These are phyloP conservation scores for Portevinia maculata DNA, from an alignment of 2,888 invertebrate genomes.

Conservation along the genomic window DNA sequence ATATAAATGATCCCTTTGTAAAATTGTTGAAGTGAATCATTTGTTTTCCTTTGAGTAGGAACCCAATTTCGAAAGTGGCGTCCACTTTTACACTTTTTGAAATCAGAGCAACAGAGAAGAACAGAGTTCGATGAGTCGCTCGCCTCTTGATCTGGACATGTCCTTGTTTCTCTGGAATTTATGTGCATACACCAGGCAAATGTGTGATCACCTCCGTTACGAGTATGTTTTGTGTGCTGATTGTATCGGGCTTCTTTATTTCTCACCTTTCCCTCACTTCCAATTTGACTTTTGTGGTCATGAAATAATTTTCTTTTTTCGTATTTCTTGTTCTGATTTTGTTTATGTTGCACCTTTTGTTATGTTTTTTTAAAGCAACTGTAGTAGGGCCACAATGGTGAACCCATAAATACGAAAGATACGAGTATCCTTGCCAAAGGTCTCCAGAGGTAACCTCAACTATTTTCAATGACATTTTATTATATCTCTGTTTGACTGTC, in stretches of 20 bases:
- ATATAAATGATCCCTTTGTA: slow-evolving; percentile 50
- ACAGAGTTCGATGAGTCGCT: slow-evolving; percentile 37
- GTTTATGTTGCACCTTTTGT: slow-evolving; percentile 43
- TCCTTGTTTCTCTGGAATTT: slow-evolving; percentile 68
- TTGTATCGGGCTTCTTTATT: slow-evolving; percentile 71
- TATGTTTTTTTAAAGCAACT: slow-evolving; percentile 12
- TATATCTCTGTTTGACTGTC: slow-evolving; percentile 68
- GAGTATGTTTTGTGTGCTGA: slow-evolving; percentile 32
- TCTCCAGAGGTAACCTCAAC: slow-evolving; percentile 33
- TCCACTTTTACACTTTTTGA: slow-evolving; percentile 44
- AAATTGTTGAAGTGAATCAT: slow-evolving; percentile 54
- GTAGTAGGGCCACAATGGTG: slow-evolving; percentile 16
- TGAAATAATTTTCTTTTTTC: slow-evolving; percentile 50
- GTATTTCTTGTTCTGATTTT: slow-evolving; percentile 26
- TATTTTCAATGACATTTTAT: slow-evolving; percentile 61
- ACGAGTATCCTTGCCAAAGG: slow-evolving; percentile 35
- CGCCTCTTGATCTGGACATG: slow-evolving; percentile 58
- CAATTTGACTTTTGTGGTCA: slow-evolving; percentile 72
- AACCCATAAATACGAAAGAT: slow-evolving; percentile 62
- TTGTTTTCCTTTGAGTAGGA: slow-evolving; percentile 25
- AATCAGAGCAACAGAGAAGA: not conserved
- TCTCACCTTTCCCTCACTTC: slow-evolving; percentile 69
- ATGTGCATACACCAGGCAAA: slow-evolving; percentile 37
- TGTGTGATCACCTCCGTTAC: slow-evolving; percentile 26
- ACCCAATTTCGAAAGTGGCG: slow-evolving; percentile 4